Evolutionary conservation across 1,140 invertebrate species (phyloP).

Genomic region (Macrobrachium nipponense): DNA sequence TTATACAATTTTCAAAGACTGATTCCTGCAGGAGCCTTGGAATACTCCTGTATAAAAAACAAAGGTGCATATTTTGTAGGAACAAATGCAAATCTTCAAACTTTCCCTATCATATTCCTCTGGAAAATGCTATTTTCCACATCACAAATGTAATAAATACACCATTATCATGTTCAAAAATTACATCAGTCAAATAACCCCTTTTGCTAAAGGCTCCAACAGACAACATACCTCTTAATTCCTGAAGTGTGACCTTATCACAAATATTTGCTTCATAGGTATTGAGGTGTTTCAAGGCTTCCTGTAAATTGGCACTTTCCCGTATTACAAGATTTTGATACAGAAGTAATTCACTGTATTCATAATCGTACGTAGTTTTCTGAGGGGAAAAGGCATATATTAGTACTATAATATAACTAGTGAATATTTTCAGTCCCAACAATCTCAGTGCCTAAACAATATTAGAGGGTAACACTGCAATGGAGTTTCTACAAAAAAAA

Average conservation of each 20-base stretch:
- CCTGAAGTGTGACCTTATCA: slow-evolving; percentile 92
- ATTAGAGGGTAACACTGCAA: no score
- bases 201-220: slow-evolving; percentile 5
- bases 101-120: no score
- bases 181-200: neutral
- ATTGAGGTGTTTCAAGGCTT: slow-evolving; percentile 89
- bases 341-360: slow-evolving; percentile 94
- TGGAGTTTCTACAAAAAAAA: no score
- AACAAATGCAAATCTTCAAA: no score
- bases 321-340: slow-evolving; percentile 97
- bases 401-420: neutral
- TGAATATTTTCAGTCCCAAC: neutral
- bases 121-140: no score
- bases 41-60: no score
- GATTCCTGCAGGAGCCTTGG: no score
- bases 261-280: slow-evolving; percentile 90
- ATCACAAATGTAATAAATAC: no score
- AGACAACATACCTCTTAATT: slow-evolving; percentile 78
- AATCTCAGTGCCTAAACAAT: no score
- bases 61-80: no score
- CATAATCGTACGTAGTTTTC: slow-evolving; percentile 88
- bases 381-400: slow-evolving; percentile 63
- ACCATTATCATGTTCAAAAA: no score
- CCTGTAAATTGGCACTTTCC: slow-evolving; percentile 85
- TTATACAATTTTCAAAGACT: no score